phyloP scores from a whole-genome alignment of 1,140 invertebrate genomes.

The Nymphalis io region DNA sequence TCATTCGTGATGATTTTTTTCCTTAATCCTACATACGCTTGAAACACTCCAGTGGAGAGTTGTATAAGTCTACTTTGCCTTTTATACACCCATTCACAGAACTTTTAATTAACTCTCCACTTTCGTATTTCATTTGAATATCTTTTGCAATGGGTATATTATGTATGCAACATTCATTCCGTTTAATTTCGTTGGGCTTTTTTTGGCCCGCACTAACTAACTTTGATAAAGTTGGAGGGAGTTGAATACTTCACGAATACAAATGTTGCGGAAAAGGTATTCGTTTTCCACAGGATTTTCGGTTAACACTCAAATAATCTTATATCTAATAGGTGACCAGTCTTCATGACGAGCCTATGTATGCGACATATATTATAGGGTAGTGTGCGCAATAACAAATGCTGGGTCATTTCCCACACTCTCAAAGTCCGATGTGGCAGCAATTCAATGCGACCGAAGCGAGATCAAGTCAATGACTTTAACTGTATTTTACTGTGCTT shows the following conservation, averaged over 20 bases:
- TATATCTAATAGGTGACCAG: too few relatives aligned
- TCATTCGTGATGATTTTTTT: conserved; percentile 3
- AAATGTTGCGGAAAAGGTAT: neutral
- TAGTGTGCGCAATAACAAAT: too few relatives aligned
- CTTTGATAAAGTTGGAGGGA: neutral
- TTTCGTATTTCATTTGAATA: conserved; percentile 24
- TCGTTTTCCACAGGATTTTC: neutral
- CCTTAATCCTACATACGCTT: conserved; percentile 9
- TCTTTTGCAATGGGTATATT: conserved; percentile 18
- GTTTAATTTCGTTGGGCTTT: conserved; percentile 15
- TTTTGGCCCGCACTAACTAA: conserved; percentile 1
- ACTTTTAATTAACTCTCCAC: conserved; percentile 33
- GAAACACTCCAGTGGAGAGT: conserved; percentile 6
- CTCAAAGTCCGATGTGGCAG: too few relatives aligned
- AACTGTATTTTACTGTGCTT: too few relatives aligned
- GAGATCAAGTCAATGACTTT: too few relatives aligned
- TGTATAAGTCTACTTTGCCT: conserved; percentile 8
- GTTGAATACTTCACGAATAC: neutral
- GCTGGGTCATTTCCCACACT: too few relatives aligned
- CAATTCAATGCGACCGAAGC: too few relatives aligned
- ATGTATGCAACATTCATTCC: conserved; percentile 11
- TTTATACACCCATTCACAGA: conserved; percentile 19
- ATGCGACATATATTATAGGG: too few relatives aligned
- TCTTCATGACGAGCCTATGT: too few relatives aligned
- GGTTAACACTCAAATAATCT: too few relatives aligned